Evolutionary conservation across 2,797 vertebrate genomes (phyloP), one percentile per base, ranked within the genome.

Genomic region (Halcyon chelicuti): DNA sequence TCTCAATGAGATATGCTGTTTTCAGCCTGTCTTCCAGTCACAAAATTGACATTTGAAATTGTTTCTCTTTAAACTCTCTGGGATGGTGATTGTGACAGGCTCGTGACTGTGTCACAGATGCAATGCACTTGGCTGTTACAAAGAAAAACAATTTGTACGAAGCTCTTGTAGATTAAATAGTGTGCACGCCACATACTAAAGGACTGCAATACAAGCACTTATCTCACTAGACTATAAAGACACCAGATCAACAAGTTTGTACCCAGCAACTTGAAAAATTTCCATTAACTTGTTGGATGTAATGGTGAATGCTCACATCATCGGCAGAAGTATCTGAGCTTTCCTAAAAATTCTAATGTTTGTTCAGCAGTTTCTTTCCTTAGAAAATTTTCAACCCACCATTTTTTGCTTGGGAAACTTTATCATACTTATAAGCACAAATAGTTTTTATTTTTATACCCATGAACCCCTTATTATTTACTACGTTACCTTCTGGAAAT

Each of bases 41-140:
- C 18, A 18, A 86, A 88, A 66, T 0, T 58, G n/a, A 39, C 65
- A 54, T 52, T 60, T 46, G 54, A 85, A 93, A 82, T 61, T 79
- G 3, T 4, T 85, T 82, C 47, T 67, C n/a, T 35, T 63, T 85
- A 35, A 60, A 0, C 29, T 1, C 1, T 46, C 21, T 35, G 29
- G 49, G n/a, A 35, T 10, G 5, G 33, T 54, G 35, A 4, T 35
- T 51, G 2, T 66, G 67, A 65, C 26, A 61, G 12, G 19, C 17
- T 85, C 0, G 0, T 33, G 42, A 17, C 4, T 5, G 10, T 28
- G 23, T 16, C n/a, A 42, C 12, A 23, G 31, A 42, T 33, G 5
- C 2, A 29, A 9, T 26, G 10, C 6, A 47, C 12, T 5, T 7
- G 25, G 7, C 9, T 58, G 5, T 52, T 49, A 66, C 46, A 37